Conservation (phyloP, 2,797 vertebrate genomes). For the Phyllotis vaccarum region DNA sequence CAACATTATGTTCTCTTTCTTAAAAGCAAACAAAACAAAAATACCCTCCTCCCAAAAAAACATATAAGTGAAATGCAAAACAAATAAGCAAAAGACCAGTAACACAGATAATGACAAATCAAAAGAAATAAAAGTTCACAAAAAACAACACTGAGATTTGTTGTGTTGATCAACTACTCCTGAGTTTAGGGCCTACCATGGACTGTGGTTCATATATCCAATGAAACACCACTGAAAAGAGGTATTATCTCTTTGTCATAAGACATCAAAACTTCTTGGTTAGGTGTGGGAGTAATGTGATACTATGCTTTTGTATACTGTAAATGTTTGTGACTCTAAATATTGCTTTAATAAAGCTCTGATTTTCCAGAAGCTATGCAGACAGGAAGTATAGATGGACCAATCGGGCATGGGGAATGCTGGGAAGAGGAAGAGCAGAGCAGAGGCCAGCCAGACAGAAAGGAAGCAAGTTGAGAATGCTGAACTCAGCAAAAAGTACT, state of each 20-base stretch:
- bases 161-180: too few species aligned
- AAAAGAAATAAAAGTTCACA: neutral
- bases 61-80: neutral
- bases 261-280: neutral
- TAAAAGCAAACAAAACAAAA: neutral
- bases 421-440: too few species aligned
- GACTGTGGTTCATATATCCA: neutral
- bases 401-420: too few species aligned
- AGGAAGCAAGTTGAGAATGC: too few species aligned
- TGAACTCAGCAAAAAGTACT: too few species aligned
- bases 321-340: too few species aligned
- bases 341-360: too few species aligned
- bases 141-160: neutral
- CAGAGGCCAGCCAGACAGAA: too few species aligned
- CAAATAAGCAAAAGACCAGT: neutral
- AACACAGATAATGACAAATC: neutral
- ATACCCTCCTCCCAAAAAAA: rapidly evolving
- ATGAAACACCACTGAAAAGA: neutral
- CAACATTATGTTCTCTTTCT: neutral
- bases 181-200: neutral
- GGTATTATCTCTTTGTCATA: neutral
- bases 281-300: neutral
- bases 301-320: too few species aligned
- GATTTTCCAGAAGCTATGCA: too few species aligned
- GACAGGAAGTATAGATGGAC: too few species aligned